These are phyloP conservation scores for Penaeus chinensis DNA, from an alignment of 1,140 invertebrate genomes.

Conservation along the genomic window DNA sequence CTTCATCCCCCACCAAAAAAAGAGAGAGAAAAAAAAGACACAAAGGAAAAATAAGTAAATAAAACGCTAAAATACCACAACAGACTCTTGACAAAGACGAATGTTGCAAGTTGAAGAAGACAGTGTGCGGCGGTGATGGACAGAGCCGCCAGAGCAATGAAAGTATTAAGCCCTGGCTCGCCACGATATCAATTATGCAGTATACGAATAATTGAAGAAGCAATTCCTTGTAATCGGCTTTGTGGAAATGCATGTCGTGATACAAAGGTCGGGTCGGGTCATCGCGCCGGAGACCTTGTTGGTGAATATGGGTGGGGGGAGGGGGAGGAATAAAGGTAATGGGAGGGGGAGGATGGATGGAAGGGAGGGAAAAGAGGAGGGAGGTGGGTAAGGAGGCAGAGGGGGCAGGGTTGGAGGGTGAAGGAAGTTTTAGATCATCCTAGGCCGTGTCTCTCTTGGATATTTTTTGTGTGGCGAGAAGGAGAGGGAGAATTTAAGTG, in stretches of 20 bases:
- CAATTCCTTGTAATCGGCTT: conserved; percentile 58
- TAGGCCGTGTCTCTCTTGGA: no score
- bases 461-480: no score
- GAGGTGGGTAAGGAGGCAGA: neutral
- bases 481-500: no score
- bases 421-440: no score
- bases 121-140: neutral
- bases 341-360: no score
- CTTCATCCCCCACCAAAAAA: no score
- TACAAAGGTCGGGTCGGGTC: conserved; percentile 18
- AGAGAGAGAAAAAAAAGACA: no score
- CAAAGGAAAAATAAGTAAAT: no score
- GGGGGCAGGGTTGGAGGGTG: no score
- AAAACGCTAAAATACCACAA: no score
- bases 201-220: conserved; percentile 56
- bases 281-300: conserved; percentile 27
- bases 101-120: no score
- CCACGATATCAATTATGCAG: conserved; percentile 61
- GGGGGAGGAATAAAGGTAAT: neutral
- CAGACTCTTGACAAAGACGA: no score
- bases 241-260: conserved; percentile 52
- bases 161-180: conserved; percentile 26
- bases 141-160: neutral
- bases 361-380: neutral
- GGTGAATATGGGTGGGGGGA: neutral